Percentiles rank a stretch among this genome's conserved stretches.
Conservation (phyloP, 2,113 vertebrate genomes). For the Aspiorhynchus laticeps region DNA sequence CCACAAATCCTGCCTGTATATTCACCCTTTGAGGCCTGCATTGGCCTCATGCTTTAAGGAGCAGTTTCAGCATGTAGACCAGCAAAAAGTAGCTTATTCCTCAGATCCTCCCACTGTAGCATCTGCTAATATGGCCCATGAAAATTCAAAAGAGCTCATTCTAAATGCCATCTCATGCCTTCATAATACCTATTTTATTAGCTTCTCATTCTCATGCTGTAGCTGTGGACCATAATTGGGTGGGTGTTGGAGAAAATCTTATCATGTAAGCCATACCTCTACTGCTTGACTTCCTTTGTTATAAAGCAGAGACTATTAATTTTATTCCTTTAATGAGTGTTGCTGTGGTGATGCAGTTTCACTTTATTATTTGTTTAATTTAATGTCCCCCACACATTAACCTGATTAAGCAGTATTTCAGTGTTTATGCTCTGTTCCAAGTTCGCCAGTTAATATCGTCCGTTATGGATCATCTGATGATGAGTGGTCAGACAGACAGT, state of each 20-base stretch:
- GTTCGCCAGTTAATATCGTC: background rate
- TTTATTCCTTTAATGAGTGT: background rate
- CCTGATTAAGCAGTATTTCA: background rate
- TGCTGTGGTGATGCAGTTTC: conserved; percentile 1
- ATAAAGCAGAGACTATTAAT: background rate
- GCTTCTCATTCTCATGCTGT: conserved; percentile 7
- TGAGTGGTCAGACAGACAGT: background rate
- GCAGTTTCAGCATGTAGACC: conserved; percentile 15
- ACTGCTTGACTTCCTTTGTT: background rate
- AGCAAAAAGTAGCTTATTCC: conserved; percentile 13
- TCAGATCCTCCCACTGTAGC: background rate
- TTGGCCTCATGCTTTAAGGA: background rate
- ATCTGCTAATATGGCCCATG: conserved; percentile 5
- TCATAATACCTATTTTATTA: conserved; percentile 47
- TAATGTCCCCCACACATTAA: background rate
- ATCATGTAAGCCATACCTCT: conserved; percentile 1
- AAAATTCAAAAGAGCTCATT: conserved; percentile 30
- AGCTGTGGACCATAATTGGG: conserved; percentile 1
- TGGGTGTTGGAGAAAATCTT: conserved; percentile 20
- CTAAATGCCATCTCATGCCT: conserved; percentile 38
- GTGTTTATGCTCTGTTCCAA: background rate
- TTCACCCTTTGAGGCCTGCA: background rate
- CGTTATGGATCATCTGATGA: background rate
- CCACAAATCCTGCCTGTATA: background rate
- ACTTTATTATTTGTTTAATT: background rate